These are phyloP conservation scores for Trochalopteron elliotii DNA, from an alignment of 2,113 vertebrate species.

Conservation along the genomic window DNA sequence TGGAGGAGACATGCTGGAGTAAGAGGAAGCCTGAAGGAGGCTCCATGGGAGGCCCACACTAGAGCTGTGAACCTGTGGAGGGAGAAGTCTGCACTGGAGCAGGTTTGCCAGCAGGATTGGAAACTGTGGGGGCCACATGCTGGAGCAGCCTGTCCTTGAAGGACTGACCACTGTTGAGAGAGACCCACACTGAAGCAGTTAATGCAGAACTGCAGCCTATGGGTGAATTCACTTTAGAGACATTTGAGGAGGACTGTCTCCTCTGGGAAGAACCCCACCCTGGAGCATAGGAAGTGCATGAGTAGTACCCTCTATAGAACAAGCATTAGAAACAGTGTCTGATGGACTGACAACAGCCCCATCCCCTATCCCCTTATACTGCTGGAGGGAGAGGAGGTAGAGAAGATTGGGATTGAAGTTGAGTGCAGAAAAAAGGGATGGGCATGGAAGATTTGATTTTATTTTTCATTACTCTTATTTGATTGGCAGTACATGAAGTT, in stretches of 20 bases:
- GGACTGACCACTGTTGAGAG: neutral
- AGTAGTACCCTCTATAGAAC: neutral
- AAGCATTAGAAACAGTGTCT: neutral
- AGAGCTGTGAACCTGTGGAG: neutral
- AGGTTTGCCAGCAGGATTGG: neutral
- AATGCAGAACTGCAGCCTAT: neutral
- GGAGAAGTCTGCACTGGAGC: neutral
- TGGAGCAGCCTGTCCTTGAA: neutral
- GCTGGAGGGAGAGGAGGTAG: neutral
- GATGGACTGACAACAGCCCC: neutral
- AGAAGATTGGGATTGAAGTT: neutral
- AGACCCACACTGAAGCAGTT: neutral
- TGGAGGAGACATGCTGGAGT: neutral
- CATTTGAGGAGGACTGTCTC: neutral
- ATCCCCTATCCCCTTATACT: no score
- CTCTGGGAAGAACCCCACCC: neutral
- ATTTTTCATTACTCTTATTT: neutral
- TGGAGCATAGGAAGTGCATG: neutral
- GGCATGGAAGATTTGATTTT: neutral
- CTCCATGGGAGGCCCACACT: neutral
- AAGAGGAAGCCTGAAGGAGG: neutral
- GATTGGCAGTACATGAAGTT: neutral
- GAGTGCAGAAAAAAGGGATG: neutral
- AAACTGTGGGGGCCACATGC: accelerated
- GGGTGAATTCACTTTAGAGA: accelerated